A percentile compares a stretch with the other conserved stretches of the same genome.
phyloP scores from a whole-genome alignment of 2,888 invertebrate species.

The Antheraea yamamai region DNA sequence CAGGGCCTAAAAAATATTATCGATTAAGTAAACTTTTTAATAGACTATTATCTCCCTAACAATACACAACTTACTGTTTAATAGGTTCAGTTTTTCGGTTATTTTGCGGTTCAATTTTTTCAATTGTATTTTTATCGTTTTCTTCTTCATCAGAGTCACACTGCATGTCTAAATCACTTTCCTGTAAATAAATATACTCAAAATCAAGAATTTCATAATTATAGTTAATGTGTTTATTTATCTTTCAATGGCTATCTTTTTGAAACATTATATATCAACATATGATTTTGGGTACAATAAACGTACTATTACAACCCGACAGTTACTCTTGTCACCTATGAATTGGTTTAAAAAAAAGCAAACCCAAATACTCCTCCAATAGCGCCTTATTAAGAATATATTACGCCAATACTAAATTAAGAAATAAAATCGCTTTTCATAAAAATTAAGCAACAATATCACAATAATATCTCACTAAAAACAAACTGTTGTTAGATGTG shows the following conservation, averaged over 20 bases:
- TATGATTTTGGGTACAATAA: background rate
- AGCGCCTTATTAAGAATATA: background rate
- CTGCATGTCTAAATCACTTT: conserved; percentile 80
- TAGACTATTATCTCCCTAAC: background rate
- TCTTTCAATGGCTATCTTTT: background rate
- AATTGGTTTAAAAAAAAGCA: background rate
- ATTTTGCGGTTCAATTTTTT: conserved; percentile 59
- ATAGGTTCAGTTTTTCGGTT: conserved; percentile 77
- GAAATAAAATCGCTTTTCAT: background rate
- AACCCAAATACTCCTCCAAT: background rate
- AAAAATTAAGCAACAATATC: background rate
- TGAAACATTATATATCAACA: background rate
- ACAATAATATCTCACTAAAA: too few relatives aligned
- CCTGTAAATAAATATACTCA: conserved; percentile 49
- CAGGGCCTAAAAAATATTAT: conserved; percentile 86
- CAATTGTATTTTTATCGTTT: conserved; percentile 54
- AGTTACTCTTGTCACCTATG: background rate
- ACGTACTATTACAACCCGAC: background rate
- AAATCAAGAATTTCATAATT: background rate
- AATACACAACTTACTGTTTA: conserved; percentile 82
- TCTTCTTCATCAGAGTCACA: conserved; percentile 78
- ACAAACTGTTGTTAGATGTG: too few relatives aligned
- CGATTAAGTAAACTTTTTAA: background rate
- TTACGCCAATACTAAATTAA: background rate
- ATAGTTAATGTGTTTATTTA: background rate